Evolutionary conservation across 1,140 invertebrate species (phyloP).

Genomic region (Parasteatoda tepidariorum): DNA sequence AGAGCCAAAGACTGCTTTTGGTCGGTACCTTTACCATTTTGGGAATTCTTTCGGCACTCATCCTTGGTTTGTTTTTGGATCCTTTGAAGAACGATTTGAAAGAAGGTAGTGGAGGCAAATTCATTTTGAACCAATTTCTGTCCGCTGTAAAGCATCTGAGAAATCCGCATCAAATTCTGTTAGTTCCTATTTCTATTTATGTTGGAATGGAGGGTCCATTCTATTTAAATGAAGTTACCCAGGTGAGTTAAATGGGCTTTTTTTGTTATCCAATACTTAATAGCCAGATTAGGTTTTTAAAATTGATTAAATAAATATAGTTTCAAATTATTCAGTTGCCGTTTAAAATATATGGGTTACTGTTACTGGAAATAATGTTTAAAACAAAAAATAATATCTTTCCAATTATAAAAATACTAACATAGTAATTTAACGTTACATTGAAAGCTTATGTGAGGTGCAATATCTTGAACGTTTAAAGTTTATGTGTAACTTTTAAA

Average conservation of each 20-base stretch:
- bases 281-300: too few species aligned
- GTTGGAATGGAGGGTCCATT: slow-evolving; percentile 97
- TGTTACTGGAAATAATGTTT: too few species aligned
- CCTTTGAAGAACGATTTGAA: background rate
- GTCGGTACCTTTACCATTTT: slow-evolving; percentile 5
- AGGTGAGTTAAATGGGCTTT: slow-evolving; percentile 75
- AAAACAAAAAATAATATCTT: too few species aligned
- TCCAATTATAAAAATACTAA: too few species aligned
- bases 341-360: too few species aligned
- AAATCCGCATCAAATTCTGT: slow-evolving; percentile 84
- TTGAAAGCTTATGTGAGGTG: too few species aligned
- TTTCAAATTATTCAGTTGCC: too few species aligned
- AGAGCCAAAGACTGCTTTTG: background rate
- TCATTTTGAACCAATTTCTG: background rate
- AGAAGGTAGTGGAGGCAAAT: background rate
- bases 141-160: slow-evolving; percentile 83
- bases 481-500: too few species aligned
- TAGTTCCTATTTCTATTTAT: slow-evolving; percentile 95
- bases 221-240: slow-evolving; percentile 92
- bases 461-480: too few species aligned
- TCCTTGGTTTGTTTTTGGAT: slow-evolving; percentile 3
- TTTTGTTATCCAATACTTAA: too few species aligned
- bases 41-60: background rate
- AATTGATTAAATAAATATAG: too few species aligned
- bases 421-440: too few species aligned